Base-by-base conservation (phyloP, 2,888 invertebrate species). In the Zygothrica quintamaculata region DNA sequence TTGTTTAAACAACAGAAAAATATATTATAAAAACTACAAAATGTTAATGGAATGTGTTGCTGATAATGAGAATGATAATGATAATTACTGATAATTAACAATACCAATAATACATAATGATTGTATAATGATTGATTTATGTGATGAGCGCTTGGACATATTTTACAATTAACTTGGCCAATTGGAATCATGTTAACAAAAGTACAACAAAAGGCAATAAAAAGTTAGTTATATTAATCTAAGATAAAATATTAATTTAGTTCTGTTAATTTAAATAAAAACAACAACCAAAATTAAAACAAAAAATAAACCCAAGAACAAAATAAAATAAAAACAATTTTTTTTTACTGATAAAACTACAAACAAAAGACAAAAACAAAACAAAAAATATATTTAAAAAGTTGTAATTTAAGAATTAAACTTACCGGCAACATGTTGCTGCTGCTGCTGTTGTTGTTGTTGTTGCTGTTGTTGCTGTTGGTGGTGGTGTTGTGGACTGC, bases 391-490 rank as follows among this genome's bases (percentile, higher is more conserved):
- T 12, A 34, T 12, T 8, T 31, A 36, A 55, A 56, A 50, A 57
- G n/a, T n/a, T n/a, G n/a, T n/a, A n/a, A 34, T 12, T 8, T 31
- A 36, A 55, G 53, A 50, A 57, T 51, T 16, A 37, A 26, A 68
- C 88, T 76, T 87, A 87, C 87, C 87, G 76, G 75, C 62, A 69
- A 62, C 46, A 65, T 68, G 57, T 48, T 77, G 68, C 46, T 73
- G 74, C 39, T 68, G 67, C 34, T 75, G 70, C 39, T 81, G 51
- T 16, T 67, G 65, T 13, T 74, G 73, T 31, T 77, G 68, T 25
- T 62, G 67, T 31, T 75, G 70, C 39, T 81, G 51, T 15, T 67
- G 65, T 13, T 74, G 73, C 26, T 77, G 68, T 22, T 62, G 76
- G 6, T 68, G 58, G 29, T 75, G 60, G 29, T 69, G 74, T 22